Evolutionary conservation across 1,140 invertebrate genomes (phyloP), one percentile per base, ranked within the genome.

Genomic region (Mactra quadrangularis): DNA sequence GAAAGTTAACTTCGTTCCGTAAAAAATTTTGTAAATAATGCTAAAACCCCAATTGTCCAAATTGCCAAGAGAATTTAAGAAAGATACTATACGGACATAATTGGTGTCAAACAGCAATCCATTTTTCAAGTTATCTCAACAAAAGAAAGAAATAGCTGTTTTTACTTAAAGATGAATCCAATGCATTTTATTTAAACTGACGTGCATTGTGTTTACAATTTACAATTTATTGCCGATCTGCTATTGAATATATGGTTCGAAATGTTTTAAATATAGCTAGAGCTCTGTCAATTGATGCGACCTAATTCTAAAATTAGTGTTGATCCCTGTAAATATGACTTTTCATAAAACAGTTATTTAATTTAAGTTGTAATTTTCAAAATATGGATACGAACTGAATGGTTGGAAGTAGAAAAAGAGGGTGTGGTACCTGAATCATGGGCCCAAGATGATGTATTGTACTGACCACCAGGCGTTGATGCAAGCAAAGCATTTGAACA

Each of bases 1-100:
- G 93, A 94, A 90, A 94, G 92, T 84, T 89, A 89, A 82, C 82
- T 94, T 72, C 78, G 88, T 62, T 66, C 86, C 41, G 84, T 94
- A 35, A 94, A 94, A 88, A 89, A 85, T 72, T 55, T 77, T 9
- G 59, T 91, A 17, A 83, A 85, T 41, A 87, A 83, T 66, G 57
- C 79, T 68, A 84, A 87, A 55, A 70, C 74, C 79, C 88, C 89
- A n/a, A 57, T 91, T 45, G 15, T 60, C 33, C 91, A 92, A 85
- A 59, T 91, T 62, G 64, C 86, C 17, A 90, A 89, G 52, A 82
- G 92, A 78, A 29, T 88, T 3, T 22, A 74, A 66, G 87, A 91
- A 76, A 85, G 27, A 33, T 31, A 83, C 3, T 19, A n/a, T 52
- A 35, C 27, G 27, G 41, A 71, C 31, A 9, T 25, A 7, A 35